Conservation (phyloP, 2,113 vertebrate species). For the Lycaon pictus region DNA sequence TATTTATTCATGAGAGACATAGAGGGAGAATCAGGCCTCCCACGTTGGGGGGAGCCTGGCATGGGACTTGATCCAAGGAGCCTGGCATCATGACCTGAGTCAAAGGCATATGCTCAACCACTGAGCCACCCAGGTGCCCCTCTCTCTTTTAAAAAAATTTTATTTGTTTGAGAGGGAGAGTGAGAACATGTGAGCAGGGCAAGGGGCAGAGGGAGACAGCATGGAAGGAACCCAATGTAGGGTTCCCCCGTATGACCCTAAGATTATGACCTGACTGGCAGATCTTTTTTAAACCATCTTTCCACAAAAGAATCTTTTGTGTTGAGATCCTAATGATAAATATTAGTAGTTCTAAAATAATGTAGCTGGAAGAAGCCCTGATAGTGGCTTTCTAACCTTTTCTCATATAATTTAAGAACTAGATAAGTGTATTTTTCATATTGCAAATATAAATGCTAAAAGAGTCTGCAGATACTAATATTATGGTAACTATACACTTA, state of each 20-base stretch:
- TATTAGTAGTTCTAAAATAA: conserved; percentile 42
- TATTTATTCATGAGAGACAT: not conserved
- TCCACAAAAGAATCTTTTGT: conserved; percentile 1
- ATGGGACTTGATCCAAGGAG: too few relatives aligned
- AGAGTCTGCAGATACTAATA: conserved; percentile 7
- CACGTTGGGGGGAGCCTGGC: too few relatives aligned
- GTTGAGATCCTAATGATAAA: conserved; percentile 10
- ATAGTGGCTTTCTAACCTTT: not conserved
- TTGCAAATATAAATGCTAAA: conserved; percentile 28
- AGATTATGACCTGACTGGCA: not conserved
- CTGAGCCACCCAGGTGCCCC: too few relatives aligned
- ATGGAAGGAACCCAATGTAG: not conserved
- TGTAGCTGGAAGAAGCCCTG: not conserved
- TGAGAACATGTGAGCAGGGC: not conserved
- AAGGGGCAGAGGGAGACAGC: not conserved
- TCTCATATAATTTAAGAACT: not conserved
- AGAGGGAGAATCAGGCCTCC: too few relatives aligned
- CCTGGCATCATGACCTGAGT: too few relatives aligned
- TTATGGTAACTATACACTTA: not conserved
- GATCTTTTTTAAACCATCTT: conserved; percentile 45
- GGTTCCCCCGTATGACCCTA: too few relatives aligned
- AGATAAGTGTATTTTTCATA: conserved; percentile 14
- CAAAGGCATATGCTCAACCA: too few relatives aligned
- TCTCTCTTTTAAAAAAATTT: too few relatives aligned
- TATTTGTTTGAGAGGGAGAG: not conserved